A percentile compares a stretch with the other conserved stretches of the same genome.
Evolutionary conservation across 2,113 vertebrate species (phyloP).

Genomic region (Dryoscopus gambensis): DNA sequence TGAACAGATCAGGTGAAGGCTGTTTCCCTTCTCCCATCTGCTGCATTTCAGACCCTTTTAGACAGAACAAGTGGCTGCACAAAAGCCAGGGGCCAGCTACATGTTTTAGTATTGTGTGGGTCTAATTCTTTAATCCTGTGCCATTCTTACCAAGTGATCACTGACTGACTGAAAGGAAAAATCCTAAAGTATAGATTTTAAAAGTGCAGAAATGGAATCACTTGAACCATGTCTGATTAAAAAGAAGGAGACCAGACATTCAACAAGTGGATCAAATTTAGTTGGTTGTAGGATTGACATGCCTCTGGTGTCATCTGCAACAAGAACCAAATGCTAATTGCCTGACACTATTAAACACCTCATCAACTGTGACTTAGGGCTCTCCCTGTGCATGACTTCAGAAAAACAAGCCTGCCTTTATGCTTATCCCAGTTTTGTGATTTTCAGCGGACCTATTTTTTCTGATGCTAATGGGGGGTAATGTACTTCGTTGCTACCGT

Average conservation of each 20-base stretch:
- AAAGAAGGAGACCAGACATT: not conserved
- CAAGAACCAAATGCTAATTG: conserved; percentile 33
- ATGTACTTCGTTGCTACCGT: not conserved
- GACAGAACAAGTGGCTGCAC: conserved; percentile 13
- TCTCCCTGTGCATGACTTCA: conserved; percentile 11
- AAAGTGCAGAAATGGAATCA: not conserved
- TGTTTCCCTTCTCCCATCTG: conserved; percentile 32
- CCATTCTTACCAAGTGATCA: not conserved
- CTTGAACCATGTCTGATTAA: conserved; percentile 13
- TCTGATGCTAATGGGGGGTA: not conserved
- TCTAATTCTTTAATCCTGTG: conserved; percentile 40
- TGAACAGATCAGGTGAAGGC: conserved; percentile 46
- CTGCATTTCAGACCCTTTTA: not conserved
- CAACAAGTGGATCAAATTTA: conserved; percentile 34
- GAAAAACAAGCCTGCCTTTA: conserved; percentile 47
- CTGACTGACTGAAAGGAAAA: not conserved
- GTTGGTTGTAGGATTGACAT: not conserved
- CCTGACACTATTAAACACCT: conserved; percentile 38
- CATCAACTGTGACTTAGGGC: not conserved
- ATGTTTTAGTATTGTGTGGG: not conserved
- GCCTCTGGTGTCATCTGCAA: not conserved
- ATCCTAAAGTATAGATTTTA: not conserved
- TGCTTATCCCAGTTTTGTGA: not conserved
- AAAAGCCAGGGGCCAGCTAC: conserved; percentile 49
- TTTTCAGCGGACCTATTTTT: conserved; percentile 10